Conservation (phyloP, 1,140 invertebrate species). For the Branchinecta lynchi region DNA sequence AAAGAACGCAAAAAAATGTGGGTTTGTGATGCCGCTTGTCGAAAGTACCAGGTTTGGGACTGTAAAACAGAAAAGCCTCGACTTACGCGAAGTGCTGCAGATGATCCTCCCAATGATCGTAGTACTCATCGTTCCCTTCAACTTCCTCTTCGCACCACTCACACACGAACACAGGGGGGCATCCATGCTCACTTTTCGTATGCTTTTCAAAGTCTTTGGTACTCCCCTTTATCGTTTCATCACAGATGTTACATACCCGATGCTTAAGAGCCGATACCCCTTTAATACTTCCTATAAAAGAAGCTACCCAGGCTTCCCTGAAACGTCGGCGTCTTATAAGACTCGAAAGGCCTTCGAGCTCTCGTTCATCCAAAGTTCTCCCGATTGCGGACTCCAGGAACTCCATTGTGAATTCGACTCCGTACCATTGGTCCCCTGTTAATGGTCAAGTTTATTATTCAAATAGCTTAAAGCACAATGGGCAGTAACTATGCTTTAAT, state of each 20-base stretch:
- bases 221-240: background rate
- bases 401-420: background rate
- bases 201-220: background rate
- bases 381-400: background rate
- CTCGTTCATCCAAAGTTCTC: background rate
- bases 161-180: background rate
- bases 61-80: background rate
- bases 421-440: background rate
- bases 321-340: background rate
- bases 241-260: background rate
- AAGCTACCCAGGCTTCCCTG: background rate
- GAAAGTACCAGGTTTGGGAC: too few species aligned
- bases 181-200: background rate
- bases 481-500: too few species aligned
- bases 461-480: too few species aligned
- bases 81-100: background rate
- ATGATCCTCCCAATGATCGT: constrained; percentile 7
- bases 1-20: too few species aligned
- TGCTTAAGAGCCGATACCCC: background rate
- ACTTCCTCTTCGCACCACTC: background rate
- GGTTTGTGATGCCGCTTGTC: too few species aligned
- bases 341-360: background rate
- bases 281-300: background rate
- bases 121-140: background rate
- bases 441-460: too few species aligned